Evolutionary conservation across 2,888 invertebrate genomes (phyloP).

Genomic region (Torymus auratus): DNA sequence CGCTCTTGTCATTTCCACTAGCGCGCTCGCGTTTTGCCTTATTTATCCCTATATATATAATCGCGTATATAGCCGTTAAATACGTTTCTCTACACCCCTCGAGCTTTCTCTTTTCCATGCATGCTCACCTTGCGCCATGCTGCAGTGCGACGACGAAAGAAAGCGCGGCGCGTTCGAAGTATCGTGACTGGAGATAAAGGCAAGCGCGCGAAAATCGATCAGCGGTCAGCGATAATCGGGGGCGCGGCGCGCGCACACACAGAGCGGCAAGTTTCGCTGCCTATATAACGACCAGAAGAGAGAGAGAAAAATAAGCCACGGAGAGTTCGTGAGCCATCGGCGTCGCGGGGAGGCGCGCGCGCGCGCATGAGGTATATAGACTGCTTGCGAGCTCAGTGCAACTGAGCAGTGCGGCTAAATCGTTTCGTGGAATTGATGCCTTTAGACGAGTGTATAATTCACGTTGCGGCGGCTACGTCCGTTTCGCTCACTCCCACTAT

Average conservation of each 20-base stretch:
- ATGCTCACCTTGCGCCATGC: neutral
- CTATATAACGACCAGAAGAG: neutral
- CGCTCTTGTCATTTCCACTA: slow-evolving; percentile 16
- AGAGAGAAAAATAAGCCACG: neutral
- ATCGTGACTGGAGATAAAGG: slow-evolving; percentile 18
- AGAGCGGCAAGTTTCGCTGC: neutral
- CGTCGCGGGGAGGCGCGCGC: neutral
- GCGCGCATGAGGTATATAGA: neutral
- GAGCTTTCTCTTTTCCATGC: slow-evolving; percentile 12
- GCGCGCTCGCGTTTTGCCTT: neutral
- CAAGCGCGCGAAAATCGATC: slow-evolving; percentile 32
- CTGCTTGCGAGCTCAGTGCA: neutral
- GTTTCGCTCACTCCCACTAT: too few relatives aligned
- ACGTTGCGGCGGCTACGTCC: slow-evolving; percentile 1
- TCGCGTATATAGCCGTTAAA: neutral
- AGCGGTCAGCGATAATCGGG: slow-evolving; percentile 36
- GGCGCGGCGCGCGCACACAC: slow-evolving; percentile 1
- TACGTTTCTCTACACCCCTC: neutral
- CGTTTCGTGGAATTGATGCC: slow-evolving; percentile 32
- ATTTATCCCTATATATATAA: slow-evolving; percentile 33
- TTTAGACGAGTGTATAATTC: slow-evolving; percentile 23
- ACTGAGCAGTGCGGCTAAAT: slow-evolving; percentile 3
- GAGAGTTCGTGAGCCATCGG: neutral
- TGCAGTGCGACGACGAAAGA: neutral
- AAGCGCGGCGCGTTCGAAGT: neutral